Percentiles rank a stretch among this genome's conserved stretches.
phyloP scores from a whole-genome alignment of 53 echinoderm and acorn worm genomes.

The Stichopus horrens region DNA sequence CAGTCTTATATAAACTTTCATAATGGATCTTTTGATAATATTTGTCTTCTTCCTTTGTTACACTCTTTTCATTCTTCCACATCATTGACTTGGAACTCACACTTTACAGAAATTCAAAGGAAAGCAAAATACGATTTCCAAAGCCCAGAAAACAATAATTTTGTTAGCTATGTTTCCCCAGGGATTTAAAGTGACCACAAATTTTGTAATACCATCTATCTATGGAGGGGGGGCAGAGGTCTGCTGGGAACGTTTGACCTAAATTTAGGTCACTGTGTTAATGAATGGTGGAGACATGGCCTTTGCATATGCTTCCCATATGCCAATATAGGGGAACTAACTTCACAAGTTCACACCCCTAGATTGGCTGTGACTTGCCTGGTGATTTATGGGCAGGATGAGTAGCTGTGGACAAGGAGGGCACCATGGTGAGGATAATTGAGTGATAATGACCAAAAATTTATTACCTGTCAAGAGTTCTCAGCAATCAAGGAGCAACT shows the following conservation, averaged over 20 bases:
- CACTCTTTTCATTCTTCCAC: too few species aligned
- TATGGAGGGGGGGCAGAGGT: too few species aligned
- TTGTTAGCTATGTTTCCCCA: too few species aligned
- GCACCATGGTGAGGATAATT: not conserved
- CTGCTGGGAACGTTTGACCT: not conserved
- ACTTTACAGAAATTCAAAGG: too few species aligned
- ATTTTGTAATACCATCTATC: too few species aligned
- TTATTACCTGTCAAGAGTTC: slow-evolving; percentile 16
- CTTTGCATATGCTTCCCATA: not conserved
- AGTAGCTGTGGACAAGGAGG: not conserved
- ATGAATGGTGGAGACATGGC: not conserved
- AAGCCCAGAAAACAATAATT: too few species aligned
- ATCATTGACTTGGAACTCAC: too few species aligned
- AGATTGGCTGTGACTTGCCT: not conserved
- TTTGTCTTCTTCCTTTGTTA: too few species aligned
- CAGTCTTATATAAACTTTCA: too few species aligned
- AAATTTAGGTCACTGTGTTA: not conserved
- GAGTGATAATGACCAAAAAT: slow-evolving; percentile 8
- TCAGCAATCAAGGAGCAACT: slow-evolving; percentile 1
- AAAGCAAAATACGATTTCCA: too few species aligned
- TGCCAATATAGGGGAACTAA: not conserved
- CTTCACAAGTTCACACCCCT: not conserved
- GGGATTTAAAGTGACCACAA: too few species aligned
- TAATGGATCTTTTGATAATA: too few species aligned
- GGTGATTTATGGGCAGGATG: slow-evolving; percentile 9